These are phyloP conservation scores for Amphiura filiformis DNA, from an alignment of 35 echinoderm and acorn worm species.

Conservation along the genomic window DNA sequence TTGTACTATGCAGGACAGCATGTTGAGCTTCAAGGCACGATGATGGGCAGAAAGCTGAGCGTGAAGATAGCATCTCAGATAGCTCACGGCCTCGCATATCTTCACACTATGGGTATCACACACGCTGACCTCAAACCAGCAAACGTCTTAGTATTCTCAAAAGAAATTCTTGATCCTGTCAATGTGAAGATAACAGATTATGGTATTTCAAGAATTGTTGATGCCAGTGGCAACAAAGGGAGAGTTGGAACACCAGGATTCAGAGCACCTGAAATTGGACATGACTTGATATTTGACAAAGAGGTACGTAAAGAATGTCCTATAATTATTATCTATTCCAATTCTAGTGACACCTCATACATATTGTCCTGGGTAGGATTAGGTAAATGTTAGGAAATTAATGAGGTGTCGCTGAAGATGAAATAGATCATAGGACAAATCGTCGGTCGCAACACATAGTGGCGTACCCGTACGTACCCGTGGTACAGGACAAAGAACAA, in stretches of 20 bases:
- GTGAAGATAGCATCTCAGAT: slow-evolving; percentile 64
- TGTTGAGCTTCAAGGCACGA: slow-evolving; percentile 15
- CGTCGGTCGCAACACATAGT: too few relatives aligned
- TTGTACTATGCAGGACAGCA: neutral
- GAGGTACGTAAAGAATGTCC: slow-evolving; percentile 37
- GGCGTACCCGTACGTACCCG: too few relatives aligned
- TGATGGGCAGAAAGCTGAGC: slow-evolving; percentile 37
- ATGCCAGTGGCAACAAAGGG: slow-evolving; percentile 40
- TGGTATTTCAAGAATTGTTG: slow-evolving; percentile 53
- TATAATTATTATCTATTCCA: neutral
- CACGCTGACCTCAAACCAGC: slow-evolving; percentile 76
- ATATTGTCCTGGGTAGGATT: neutral
- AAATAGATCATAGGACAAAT: too few relatives aligned
- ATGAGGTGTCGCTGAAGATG: neutral
- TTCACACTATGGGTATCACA: slow-evolving; percentile 52
- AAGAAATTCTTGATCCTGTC: slow-evolving; percentile 12
- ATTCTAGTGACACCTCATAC: too few relatives aligned
- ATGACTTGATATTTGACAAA: slow-evolving; percentile 50
- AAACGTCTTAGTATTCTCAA: slow-evolving; percentile 67
- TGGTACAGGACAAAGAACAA: too few relatives aligned
- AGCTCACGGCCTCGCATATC: slow-evolving; percentile 38
- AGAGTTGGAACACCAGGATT: slow-evolving; percentile 64
- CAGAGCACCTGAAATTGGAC: slow-evolving; percentile 60
- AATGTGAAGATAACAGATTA: slow-evolving; percentile 78
- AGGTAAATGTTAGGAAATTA: neutral